Base-by-base conservation (phyloP, 2,797 vertebrate genomes). In the Spatula versicolor region DNA sequence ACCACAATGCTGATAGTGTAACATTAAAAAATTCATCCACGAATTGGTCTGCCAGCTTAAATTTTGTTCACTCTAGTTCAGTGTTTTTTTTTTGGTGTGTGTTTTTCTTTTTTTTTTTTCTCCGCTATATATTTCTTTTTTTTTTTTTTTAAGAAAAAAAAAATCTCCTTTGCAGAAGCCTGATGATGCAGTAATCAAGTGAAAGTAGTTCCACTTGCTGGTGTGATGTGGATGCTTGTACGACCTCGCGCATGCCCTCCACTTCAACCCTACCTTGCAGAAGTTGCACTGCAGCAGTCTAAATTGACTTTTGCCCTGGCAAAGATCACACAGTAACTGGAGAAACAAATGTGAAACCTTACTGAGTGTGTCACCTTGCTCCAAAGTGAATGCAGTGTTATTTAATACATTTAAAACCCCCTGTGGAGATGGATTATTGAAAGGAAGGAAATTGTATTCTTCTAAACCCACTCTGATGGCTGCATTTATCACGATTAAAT, bases 371-470 rank as follows among this genome's bases (percentile, higher is more conserved):
- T 96, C 95, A 96, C 94, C 92, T 96, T 95, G 92, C 88, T 94
- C 88, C 50, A 93, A 91, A 93, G 91, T 91, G 94, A 91, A 77
- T 59, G 86, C 83, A 39, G 83, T 50, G 79, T 84, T 96, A 94
- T 93, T 96, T 96, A 96, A 96, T 95, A 86, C 50, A 17, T 95
- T 92, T 79, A 88, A 95, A 35, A 59, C 66, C 73, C 78, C 17
- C 72, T 30, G 21, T 58, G 71, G 88, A 94, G 79, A 88, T 31
- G 64, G 87, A 92, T 95, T 96, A 91, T 92, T 95, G 93, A 94
- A 92, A 93, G 64, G 89, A 86, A 91, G 92, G 94, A 93, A 96
- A 96, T 84, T 90, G 75, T 96, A 86, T 96, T 95, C 95, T 94
- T 89, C 94, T 86, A 75, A 94, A 86, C 86, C 77, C 67, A 52